These are phyloP conservation scores for Cavia aperea DNA, from an alignment of 2,113 vertebrate species.

Conservation along the genomic window DNA sequence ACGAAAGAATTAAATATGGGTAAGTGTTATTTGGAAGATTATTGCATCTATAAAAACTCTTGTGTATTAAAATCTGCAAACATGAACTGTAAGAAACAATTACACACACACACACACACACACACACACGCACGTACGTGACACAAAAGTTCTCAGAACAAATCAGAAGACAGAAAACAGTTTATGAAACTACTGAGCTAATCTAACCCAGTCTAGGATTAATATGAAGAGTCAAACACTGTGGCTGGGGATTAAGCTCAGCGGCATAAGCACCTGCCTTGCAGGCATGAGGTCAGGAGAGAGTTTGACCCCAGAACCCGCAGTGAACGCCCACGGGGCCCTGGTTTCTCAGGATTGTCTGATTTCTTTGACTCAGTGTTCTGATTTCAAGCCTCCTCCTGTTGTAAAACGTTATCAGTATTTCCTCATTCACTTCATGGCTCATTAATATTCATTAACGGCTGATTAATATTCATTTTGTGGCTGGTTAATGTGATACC, in stretches of 20 bases:
- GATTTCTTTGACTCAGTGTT: neutral
- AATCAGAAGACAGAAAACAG: conserved; percentile 62
- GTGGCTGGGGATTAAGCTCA: no score
- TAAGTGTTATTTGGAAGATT: conserved; percentile 43
- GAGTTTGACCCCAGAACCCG: neutral
- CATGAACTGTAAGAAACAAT: conserved; percentile 63
- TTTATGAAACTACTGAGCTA: conserved; percentile 71
- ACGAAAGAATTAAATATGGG: conserved; percentile 17
- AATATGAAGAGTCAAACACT: conserved; percentile 68
- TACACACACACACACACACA: neutral
- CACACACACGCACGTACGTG: no score
- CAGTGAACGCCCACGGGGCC: conserved; percentile 67
- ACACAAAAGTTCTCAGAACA: conserved; percentile 67
- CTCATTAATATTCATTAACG: neutral
- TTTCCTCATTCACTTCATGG: neutral
- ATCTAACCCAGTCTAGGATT: conserved; percentile 71
- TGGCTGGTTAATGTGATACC: neutral
- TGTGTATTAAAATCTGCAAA: conserved; percentile 67
- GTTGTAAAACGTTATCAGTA: neutral
- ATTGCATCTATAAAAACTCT: conserved; percentile 62
- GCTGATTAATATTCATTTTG: neutral
- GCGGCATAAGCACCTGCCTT: no score
- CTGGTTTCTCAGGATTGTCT: conserved; percentile 55
- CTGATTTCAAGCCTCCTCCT: neutral
- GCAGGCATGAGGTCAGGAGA: no score